A percentile compares a stretch with the other conserved stretches of the same genome.
Evolutionary conservation across 2,113 vertebrate species (phyloP).

Genomic region (Esox niger): DNA sequence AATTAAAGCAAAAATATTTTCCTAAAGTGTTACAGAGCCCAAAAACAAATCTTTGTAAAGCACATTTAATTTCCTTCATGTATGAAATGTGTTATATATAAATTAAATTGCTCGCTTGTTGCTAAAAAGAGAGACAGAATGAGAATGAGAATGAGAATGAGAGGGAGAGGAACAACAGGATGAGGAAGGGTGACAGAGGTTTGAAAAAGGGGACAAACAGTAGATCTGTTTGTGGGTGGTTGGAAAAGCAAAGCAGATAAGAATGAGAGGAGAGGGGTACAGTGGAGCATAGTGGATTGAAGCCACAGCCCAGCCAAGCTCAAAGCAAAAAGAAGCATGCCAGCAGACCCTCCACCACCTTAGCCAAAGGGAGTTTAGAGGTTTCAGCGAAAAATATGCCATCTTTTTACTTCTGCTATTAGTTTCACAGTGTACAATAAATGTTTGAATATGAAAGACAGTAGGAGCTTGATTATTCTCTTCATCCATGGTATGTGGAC

Average conservation of each 20-base stretch:
- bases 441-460: too few relatives aligned
- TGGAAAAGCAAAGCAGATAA: slow-evolving; percentile 43
- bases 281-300: slow-evolving; percentile 56
- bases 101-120: too few relatives aligned
- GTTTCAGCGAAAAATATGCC: not conserved
- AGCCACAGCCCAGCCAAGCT: slow-evolving; percentile 61
- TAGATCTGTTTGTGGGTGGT: slow-evolving; percentile 4
- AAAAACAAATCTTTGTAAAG: too few relatives aligned
- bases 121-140: slow-evolving; percentile 5
- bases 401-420: not conserved
- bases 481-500: too few relatives aligned
- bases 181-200: not conserved
- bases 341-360: too few relatives aligned
- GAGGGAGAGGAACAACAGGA: slow-evolving; percentile 3
- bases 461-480: too few relatives aligned
- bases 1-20: too few relatives aligned
- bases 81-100: too few relatives aligned
- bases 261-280: slow-evolving; percentile 44
- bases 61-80: too few relatives aligned
- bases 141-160: slow-evolving; percentile 31
- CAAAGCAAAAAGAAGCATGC: slow-evolving; percentile 66
- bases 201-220: not conserved
- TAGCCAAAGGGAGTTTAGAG: too few relatives aligned
- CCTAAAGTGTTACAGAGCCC: too few relatives aligned
- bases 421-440: too few relatives aligned